Percentiles rank a stretch among this genome's conserved stretches.
These are phyloP conservation scores for Ephestia elutella DNA, from an alignment of 1,140 invertebrate species.

Conservation along the genomic window DNA sequence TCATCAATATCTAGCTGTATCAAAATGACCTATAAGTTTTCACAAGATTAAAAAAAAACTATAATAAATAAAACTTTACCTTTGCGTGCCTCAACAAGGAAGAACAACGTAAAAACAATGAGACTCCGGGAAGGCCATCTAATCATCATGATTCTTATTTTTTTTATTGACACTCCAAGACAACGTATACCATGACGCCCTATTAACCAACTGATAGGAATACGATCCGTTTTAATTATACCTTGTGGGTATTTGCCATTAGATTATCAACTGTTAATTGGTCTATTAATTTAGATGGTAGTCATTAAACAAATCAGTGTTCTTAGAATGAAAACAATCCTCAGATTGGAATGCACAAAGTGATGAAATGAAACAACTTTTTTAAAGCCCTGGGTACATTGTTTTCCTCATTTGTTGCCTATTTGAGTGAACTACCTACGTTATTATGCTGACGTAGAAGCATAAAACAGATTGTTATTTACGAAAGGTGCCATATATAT, in stretches of 20 bases:
- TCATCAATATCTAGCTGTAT: too few species aligned
- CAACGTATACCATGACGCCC: background rate
- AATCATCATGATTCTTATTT: background rate
- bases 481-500: too few species aligned
- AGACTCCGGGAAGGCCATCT: background rate
- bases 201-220: background rate
- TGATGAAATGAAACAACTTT: background rate
- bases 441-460: background rate
- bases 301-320: conserved; percentile 18
- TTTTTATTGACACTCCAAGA: background rate
- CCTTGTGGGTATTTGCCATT: conserved; percentile 32
- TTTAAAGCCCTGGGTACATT: background rate
- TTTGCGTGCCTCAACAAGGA: conserved; percentile 1
- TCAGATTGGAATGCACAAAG: background rate
- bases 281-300: conserved; percentile 30
- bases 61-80: background rate
- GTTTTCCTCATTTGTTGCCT: background rate
- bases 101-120: background rate
- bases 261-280: conserved; percentile 27
- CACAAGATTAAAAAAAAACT: background rate
- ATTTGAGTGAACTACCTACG: background rate
- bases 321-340: conserved; percentile 25
- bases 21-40: too few species aligned
- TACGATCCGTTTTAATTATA: conserved; percentile 18
- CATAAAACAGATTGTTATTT: too few species aligned